phyloP scores from a whole-genome alignment of 2,888 invertebrate species.

The Blomia tropicalis region DNA sequence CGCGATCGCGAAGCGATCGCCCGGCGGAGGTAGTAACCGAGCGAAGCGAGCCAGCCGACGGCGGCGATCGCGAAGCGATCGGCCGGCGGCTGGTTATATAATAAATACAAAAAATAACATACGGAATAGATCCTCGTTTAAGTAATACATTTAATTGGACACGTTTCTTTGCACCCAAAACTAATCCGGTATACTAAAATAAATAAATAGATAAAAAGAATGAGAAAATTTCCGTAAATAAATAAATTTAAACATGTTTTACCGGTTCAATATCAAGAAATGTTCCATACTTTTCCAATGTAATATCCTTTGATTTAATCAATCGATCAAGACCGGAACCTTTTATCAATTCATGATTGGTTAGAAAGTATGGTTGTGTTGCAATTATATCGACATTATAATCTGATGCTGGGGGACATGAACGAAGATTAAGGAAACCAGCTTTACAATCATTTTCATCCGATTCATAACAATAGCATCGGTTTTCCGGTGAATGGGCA shows the following conservation, averaged over 20 bases:
- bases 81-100: no score
- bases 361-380: neutral
- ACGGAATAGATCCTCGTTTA: neutral
- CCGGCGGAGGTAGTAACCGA: no score
- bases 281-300: slow-evolving; percentile 4
- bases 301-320: neutral
- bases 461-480: neutral
- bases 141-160: neutral
- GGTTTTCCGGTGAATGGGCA: neutral
- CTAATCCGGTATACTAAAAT: neutral
- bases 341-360: neutral
- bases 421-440: neutral
- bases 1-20: no score
- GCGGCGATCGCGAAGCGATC: no score
- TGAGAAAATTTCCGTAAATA: neutral
- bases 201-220: neutral
- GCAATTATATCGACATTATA: neutral
- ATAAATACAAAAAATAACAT: neutral
- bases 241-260: neutral
- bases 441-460: slow-evolving; percentile 13
- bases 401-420: neutral
- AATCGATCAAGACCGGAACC: neutral
- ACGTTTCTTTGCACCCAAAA: neutral
- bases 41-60: no score
- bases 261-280: neutral